phyloP scores from a whole-genome alignment of 2,888 invertebrate species.

The Yponomeuta sedellus region DNA sequence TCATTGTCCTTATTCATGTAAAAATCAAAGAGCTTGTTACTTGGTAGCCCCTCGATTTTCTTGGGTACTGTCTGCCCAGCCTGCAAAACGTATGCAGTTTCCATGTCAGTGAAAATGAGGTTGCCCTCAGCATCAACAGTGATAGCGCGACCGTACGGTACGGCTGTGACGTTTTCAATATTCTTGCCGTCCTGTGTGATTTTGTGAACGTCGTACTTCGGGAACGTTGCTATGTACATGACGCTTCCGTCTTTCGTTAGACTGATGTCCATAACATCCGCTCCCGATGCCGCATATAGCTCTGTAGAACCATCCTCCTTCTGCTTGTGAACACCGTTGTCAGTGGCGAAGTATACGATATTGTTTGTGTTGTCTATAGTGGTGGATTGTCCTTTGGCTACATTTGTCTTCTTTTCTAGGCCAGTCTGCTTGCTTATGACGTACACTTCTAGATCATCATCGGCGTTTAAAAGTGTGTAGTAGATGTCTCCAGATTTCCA shows the following conservation, averaged over 20 bases:
- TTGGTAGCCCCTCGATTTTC: conserved; percentile 56
- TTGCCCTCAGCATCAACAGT: conserved; percentile 59
- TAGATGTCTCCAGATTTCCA: conserved; percentile 61
- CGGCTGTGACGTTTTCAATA: conserved; percentile 46
- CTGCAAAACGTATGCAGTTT: conserved; percentile 56
- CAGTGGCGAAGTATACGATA: conserved; percentile 62
- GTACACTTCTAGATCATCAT: conserved; percentile 51
- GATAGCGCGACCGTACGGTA: conserved; percentile 62
- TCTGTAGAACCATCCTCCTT: conserved; percentile 53
- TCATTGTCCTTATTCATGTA: conserved; percentile 53
- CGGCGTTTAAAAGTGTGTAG: conserved; percentile 52
- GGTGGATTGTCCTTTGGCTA: conserved; percentile 59
- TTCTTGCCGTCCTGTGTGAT: conserved; percentile 54
- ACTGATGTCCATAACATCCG: conserved; percentile 66
- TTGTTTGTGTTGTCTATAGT: conserved; percentile 67
- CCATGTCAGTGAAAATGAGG: conserved; percentile 59
- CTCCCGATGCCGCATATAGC: conserved; percentile 52
- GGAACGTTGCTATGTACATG: conserved; percentile 67
- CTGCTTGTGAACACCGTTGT: conserved; percentile 67
- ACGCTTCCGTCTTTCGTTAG: conserved; percentile 46
- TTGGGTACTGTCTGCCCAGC: conserved; percentile 46
- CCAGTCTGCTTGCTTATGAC: conserved; percentile 41
- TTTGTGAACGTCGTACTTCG: conserved; percentile 59
- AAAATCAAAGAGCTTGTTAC: conserved; percentile 56
- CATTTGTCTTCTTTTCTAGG: conserved; percentile 53